Conservation (phyloP, 2,797 vertebrate species). For the Malacoctenus gilli region DNA sequence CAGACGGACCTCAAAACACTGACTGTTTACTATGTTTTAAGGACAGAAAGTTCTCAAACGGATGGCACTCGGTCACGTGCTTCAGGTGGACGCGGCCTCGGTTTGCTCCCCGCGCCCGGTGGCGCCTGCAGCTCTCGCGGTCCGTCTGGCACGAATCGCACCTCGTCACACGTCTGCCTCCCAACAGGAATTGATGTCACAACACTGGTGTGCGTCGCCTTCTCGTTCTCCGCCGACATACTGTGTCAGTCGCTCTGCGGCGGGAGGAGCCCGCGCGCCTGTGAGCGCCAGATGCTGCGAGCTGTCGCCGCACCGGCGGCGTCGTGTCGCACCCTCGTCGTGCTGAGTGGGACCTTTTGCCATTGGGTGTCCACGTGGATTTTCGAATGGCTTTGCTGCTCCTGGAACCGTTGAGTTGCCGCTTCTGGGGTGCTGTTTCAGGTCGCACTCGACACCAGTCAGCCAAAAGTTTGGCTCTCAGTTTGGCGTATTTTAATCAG, state of each 20-base stretch:
- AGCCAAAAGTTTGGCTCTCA: constrained; percentile 51
- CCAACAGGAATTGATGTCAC: constrained; percentile 44
- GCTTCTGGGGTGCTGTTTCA: constrained; percentile 62
- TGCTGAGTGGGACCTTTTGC: constrained; percentile 56
- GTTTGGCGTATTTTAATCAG: too few species aligned
- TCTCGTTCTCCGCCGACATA: constrained; percentile 16
- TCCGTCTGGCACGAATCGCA: constrained; percentile 53
- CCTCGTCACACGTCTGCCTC: constrained; percentile 23
- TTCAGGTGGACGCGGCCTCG: too few species aligned
- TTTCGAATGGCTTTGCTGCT: constrained; percentile 35
- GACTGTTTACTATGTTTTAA: too few species aligned
- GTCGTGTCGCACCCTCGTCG: constrained; percentile 54
- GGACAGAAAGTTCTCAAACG: too few species aligned
- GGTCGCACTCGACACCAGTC: constrained; percentile 57
- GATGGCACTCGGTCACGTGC: too few species aligned
- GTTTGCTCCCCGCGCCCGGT: constrained; percentile 1
- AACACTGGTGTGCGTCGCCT: constrained; percentile 31
- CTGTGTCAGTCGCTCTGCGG: constrained; percentile 39
- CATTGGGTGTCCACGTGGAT: constrained; percentile 58
- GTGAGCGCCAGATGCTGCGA: constrained; percentile 45
- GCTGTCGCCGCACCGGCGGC: constrained; percentile 48
- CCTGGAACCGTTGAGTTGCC: too few species aligned
- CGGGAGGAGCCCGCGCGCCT: constrained; percentile 1
- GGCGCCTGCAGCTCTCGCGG: background rate
- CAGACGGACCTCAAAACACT: too few species aligned